Base-by-base conservation (phyloP, 2,888 invertebrate genomes). In the Eupithecia tripunctaria region DNA sequence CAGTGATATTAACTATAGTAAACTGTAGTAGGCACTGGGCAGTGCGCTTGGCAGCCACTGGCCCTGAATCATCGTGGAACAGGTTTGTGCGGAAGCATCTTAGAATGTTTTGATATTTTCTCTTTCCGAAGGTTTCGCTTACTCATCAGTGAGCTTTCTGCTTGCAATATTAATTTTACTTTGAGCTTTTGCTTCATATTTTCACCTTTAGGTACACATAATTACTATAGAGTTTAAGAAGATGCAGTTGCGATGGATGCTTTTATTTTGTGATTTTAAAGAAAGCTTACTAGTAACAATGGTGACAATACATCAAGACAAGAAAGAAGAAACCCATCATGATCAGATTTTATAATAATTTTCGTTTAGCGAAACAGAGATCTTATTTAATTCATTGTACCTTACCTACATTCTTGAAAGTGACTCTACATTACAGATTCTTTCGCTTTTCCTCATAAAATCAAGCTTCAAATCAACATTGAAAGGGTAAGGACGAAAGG, bases 31-130 rank as follows among this genome's bases (percentile, higher is more conserved):
- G 59, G 18, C 47, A 43, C 43, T 8, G 43, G 18, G n/a, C 64
- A 64, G 59, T 66, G 68, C 69, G 67, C 67, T 72, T 75, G 72
- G 72, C 72, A 75, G 75, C 72, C 41, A 64, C 72, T 60, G 67
- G 64, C 67, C 67, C 67, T 72, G 75, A 70, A 75, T 75, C 75
- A 75, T 72, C 70, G 67, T 51, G 72, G 41, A 75, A 75, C 75
- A 36, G 75, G 75, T 75, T 72, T 75, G 47, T 70, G 60, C 74
- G 74, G 74, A 71, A 75, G 72, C 70, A 67, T 47, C 56, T 68
- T 64, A 71, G 65, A 68, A 62, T 71, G 70, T 70, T 75, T 72
- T 70, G 75, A 70, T 75, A 68, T 72, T 75, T 71, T 72, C 68
- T 69, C 71, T 71, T 51, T 75, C 43, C 62, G 21, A 43, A 67